Percentiles rank a stretch among this genome's conserved stretches.
Evolutionary conservation across 2,888 invertebrate species (phyloP).

Genomic region (Apotomis turbidana): DNA sequence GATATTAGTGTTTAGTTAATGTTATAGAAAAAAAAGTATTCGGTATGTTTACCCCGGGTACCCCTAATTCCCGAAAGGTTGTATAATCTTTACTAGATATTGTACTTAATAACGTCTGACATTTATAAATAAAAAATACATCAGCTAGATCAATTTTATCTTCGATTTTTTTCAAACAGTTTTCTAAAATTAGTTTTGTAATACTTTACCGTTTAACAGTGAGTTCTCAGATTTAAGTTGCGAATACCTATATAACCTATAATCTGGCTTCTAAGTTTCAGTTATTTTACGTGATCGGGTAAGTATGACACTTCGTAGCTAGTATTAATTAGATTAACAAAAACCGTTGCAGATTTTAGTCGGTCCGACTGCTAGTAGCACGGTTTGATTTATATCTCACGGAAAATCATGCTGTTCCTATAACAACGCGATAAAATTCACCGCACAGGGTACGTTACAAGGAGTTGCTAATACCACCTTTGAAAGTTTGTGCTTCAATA

Average conservation of each 20-base stretch:
- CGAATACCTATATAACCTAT: not conserved
- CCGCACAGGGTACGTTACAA: constrained; percentile 41
- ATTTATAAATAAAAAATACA: too few species aligned
- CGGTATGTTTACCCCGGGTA: not conserved
- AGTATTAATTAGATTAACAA: constrained; percentile 28
- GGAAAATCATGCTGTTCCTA: constrained; percentile 52
- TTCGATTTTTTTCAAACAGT: too few species aligned
- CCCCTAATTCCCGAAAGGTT: too few species aligned
- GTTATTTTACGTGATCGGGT: not conserved
- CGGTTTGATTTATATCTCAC: constrained; percentile 53
- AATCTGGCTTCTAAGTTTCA: not conserved
- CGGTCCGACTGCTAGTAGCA: constrained; percentile 7
- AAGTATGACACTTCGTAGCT: not conserved
- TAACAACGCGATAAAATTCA: constrained; percentile 59
- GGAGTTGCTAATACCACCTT: constrained; percentile 46
- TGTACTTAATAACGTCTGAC: too few species aligned
- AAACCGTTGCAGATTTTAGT: constrained; percentile 11
- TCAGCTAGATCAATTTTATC: too few species aligned
- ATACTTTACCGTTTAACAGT: too few species aligned
- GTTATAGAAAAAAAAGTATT: not conserved
- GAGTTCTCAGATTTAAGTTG: too few species aligned
- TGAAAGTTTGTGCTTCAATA: too few species aligned
- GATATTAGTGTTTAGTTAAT: not conserved
- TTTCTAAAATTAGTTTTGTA: too few species aligned
- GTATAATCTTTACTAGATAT: too few species aligned